Base-by-base conservation (phyloP, 1,140 invertebrate genomes). In the Brachionus koreanus region DNA sequence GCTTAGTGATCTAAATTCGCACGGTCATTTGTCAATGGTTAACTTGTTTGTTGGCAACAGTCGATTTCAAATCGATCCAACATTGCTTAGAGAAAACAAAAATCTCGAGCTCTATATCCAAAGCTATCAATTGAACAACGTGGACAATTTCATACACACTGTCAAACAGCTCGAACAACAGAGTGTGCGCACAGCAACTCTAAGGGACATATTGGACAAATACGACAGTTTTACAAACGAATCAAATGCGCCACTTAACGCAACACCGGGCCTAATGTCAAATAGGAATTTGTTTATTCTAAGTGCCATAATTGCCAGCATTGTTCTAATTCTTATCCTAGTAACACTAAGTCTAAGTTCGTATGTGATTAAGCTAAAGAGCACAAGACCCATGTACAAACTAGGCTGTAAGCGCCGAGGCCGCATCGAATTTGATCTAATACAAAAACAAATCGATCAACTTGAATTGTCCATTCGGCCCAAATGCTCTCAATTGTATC, bases 361-460 rank as follows among this genome's bases (percentile, higher is more conserved):
- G 3, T 37, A n/a, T 37, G 16, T 69, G 5, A 12, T 69, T 16
- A 12, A 33, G 13, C 65, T 19, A 3, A 69, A 69, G 13, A 6
- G 3, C 35, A 23, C 37, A 23, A 42, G n/a, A 5, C 37, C 37
- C 5, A 16, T 42, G 33, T 69, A 69, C 37, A 69, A 39, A 42
- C 16, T 69, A 0, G 65, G 65, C 2, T 39, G 33, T 13, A 76
- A 76, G 19, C 12, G n/a, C n/a, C n/a, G 43, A 25, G 23, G 7
- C 1, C 16, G n/a, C 1, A 39, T 25, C 9, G 69, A 39, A 9
- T 74, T 74, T 19, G 69, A 74, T 4, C 25, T 49, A 25, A 74
- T 74, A 7, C 39, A 74, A 29, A 25, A 23, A 4, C 76, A 79
- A 43, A 65, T 79, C 29, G 52, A 79, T 19, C 76, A 61, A 39